Evolutionary conservation across 2,888 invertebrate species (phyloP), one percentile per base, ranked within the genome.

Genomic region (Eurois occulta): DNA sequence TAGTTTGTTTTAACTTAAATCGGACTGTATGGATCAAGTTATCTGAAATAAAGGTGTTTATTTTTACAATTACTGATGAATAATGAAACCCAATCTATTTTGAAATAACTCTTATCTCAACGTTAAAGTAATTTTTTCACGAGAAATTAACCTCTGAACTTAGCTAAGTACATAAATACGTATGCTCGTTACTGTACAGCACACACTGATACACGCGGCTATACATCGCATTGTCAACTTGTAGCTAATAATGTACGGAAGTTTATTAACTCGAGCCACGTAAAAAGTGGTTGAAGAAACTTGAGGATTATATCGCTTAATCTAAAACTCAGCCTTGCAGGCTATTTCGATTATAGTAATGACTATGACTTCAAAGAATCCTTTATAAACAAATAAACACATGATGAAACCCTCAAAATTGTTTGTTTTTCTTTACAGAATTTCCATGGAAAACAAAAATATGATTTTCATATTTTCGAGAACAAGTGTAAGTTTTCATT

Each of bases 201-300:
- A 62, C 75, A 73, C 74, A 85, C 74, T 81, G 85, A 87, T 68
- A 86, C 65, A 76, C 58, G 32, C 35, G 21, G 28, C 72, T 75
- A 41, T 72, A 78, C 71, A 65, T 83, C 66, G 72, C 62, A 81
- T 74, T 78, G 85, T 86, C 81, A 74, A 84, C 72, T 68, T 70
- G 67, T 38, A 74, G 62, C 72, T 65, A 75, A 74, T 85, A 75
- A 83, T 75, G 64, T 71, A 72, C 28, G 24, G 38, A 62, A 71
- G 74, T 80, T 84, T 84, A 83, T 84, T 81, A 74, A 81, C 68
- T 28, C 43, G 43, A 65, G 60, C 70, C 13, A 70, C 38, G 41
- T 69, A 83, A 86, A 83, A 84, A 83, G 43, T 83, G 64, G 72
- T 43, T 83, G 52, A 86, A 77, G 72, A 83, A 84, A 85, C 70